Evolutionary conservation across 2,888 invertebrate genomes (phyloP), one percentile per base, ranked within the genome.

Genomic region (Pollenia labialis): DNA sequence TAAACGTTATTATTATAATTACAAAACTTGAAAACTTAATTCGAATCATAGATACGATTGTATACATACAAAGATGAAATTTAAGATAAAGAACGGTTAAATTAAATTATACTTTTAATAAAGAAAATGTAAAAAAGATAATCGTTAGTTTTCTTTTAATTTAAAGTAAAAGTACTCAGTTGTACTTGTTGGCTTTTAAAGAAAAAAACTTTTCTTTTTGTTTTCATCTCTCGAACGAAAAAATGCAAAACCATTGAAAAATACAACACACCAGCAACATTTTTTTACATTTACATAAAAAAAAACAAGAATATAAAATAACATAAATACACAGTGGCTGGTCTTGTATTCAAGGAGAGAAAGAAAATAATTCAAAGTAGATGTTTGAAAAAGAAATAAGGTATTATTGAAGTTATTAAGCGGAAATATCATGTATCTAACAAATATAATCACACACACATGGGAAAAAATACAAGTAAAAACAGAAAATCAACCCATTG

Each of bases 331-430:
- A 46, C n/a, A 12, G 50, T 40, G 52, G 12, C 14, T 23, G 18
- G 58, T 69, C 52, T 68, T 52, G 44, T 52, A 32, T 62, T 40
- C 16, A 54, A 52, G 54, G 18, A 11, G 46, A 68, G 66, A 69
- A 72, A 64, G 54, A 46, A 76, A 54, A 23, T 23, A 23, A 23
- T 23, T 23, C 2, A 4, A 66, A 76, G 42, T 42, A 64, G 18
- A 74, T 66, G 46, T 56, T 66, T 60, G 7, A 62, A 46, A 32
- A 32, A 62, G 62, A 76, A 83, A 83, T 69, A 77, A 46, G 54
- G 64, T 62, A 71, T 82, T 75, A 83, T 83, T 83, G 64, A 80
- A 84, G 68, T 84, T 84, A 84, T 74, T 79, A 74, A 80, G 79
- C 84, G 84, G 84, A 84, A 84, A 80, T 84, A 84, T 84, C 68